Percentiles rank a stretch among this genome's conserved stretches.
These are phyloP conservation scores for Actinopyga echinites DNA, from an alignment of 53 echinoderm and acorn worm genomes.

Conservation along the genomic window DNA sequence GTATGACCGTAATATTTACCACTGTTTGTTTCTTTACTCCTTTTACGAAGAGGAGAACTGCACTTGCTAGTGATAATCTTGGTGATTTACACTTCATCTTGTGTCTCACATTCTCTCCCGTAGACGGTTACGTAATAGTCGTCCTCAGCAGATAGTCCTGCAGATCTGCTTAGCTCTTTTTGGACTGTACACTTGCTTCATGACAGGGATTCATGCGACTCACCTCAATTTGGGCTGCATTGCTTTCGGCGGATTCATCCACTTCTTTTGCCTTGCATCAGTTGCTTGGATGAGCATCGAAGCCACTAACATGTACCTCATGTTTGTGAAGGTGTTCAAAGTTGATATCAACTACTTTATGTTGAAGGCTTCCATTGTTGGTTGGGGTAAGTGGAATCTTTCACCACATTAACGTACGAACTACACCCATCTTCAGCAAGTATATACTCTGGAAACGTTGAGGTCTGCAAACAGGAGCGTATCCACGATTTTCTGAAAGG, in stretches of 20 bases:
- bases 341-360: neutral
- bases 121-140: conserved; percentile 32
- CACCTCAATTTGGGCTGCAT: neutral
- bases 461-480: no score
- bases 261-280: conserved; percentile 45
- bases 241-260: conserved; percentile 4
- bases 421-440: no score
- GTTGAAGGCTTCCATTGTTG: conserved; percentile 1
- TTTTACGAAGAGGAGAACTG: no score
- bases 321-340: conserved; percentile 30
- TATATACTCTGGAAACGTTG: no score
- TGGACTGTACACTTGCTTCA: conserved; percentile 1
- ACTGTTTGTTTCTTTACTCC: no score
- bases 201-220: conserved; percentile 30
- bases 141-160: conserved; percentile 38
- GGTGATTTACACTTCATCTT: no score
- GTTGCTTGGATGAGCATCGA: conserved; percentile 43
- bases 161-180: conserved; percentile 36
- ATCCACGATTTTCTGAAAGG: no score
- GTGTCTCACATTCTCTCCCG: no score
- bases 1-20: no score
- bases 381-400: conserved; percentile 13
- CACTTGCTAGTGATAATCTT: no score
- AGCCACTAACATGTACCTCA: conserved; percentile 28
- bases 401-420: no score